Base-by-base conservation (phyloP, 1,140 invertebrate genomes). In the Neomicropteryx cornuta region DNA sequence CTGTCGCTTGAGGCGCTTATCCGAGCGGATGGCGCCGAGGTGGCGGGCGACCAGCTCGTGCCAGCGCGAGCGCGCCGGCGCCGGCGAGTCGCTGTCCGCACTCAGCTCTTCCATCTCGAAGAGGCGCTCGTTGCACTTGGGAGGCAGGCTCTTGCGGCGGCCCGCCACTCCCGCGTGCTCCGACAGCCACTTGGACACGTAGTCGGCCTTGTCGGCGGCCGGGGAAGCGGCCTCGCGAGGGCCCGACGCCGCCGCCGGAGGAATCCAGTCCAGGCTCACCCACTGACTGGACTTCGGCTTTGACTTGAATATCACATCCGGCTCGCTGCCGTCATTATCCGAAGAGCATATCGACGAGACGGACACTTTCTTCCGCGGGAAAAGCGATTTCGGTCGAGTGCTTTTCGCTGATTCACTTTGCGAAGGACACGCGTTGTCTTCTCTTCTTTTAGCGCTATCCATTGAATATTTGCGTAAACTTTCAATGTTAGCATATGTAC, bases 81-180 rank as follows among this genome's bases (percentile, higher is more conserved):
- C 68, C 13, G 72, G 69, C 14, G 61, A 66, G 50, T 68, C 66
- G 46, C 62, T 67, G 18, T 60, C 64, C 1, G 62, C 58, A 56
- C 71, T 59, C 62, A 73, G 60, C 49, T 69, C 42, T 56, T 67
- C 56, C 65, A 73, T 61, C 50, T 64, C 61, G 61, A 73, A 58
- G 48, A 63, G 48, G 16, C 66, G 44, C 52, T 67, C 66, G 43
- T 69, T 69, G 1, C 61, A 58, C 51, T 68, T 68, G 3, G 58
- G 64, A 14, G 67, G 65, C 37, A 70, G 58, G 44, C 64, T 68
- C 49, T 58, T 63, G 32, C 64, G 49, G 46, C 64, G 56, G 38
- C 68, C 65, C 5, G 62, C 49, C 21, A 66, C 41, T 23, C 65
- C 60, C 36, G 56, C 52, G 48, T 68, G 64, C 45, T 70, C 64